phyloP scores from a whole-genome alignment of 2,888 invertebrate genomes.

The Apodemia hepburni region DNA sequence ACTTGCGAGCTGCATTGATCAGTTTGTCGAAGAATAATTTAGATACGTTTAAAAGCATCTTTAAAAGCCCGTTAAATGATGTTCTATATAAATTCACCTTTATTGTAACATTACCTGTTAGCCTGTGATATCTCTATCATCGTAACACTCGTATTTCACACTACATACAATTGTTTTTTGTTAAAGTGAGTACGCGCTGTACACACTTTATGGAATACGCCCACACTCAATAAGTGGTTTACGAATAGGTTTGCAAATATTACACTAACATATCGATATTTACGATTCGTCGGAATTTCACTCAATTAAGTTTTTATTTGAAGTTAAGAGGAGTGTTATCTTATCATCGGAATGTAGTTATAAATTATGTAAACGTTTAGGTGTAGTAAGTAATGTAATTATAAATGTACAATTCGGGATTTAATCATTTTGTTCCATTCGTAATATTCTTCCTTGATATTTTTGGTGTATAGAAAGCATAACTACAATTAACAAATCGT shows the following conservation, averaged over 20 bases:
- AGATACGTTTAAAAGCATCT: neutral
- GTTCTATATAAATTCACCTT: neutral
- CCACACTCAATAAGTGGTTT: conserved; percentile 39
- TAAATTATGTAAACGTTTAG: no score
- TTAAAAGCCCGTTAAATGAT: conserved; percentile 13
- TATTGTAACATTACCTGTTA: conserved; percentile 5
- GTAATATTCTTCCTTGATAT: no score
- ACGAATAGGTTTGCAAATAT: conserved; percentile 20
- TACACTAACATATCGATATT: neutral
- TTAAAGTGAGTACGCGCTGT: conserved; percentile 5
- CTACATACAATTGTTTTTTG: conserved; percentile 11
- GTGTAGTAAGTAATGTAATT: no score
- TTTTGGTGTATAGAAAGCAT: no score
- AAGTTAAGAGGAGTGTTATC: neutral
- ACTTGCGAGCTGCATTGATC: no score
- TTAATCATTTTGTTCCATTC: no score
- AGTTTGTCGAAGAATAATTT: neutral
- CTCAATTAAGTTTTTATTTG: neutral
- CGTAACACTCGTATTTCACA: conserved; percentile 14
- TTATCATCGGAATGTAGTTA: no score
- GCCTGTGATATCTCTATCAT: conserved; percentile 8
- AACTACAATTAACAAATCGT: no score
- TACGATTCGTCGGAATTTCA: neutral
- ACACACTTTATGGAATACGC: conserved; percentile 35
- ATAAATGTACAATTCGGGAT: no score